A percentile compares a stretch with the other conserved stretches of the same genome.
Evolutionary conservation across 2,797 vertebrate genomes (phyloP).

Genomic region (Loriculus beryllinus): DNA sequence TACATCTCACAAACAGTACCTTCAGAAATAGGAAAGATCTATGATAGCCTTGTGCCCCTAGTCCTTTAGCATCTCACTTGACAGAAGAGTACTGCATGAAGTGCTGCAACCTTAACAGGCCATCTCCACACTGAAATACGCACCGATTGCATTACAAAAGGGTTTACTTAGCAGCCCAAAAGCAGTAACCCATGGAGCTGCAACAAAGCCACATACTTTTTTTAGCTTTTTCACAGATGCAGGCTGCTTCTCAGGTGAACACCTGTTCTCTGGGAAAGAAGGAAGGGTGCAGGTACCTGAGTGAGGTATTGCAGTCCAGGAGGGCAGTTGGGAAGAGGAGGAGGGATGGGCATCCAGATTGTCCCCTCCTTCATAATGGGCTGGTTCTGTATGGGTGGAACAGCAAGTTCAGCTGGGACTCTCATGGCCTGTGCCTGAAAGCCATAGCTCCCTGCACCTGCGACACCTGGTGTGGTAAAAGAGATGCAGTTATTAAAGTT

Average conservation of each 20-base stretch:
- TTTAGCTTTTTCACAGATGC: background rate
- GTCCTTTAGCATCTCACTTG: background rate
- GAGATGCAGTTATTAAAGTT: background rate
- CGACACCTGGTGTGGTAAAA: background rate
- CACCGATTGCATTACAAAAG: background rate
- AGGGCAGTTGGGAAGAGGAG: conserved; percentile 80
- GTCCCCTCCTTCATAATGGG: background rate
- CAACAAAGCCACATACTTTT: background rate
- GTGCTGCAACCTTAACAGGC: background rate
- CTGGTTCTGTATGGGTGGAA: conserved; percentile 28
- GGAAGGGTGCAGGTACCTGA: conserved; percentile 75
- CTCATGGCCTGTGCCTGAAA: background rate
- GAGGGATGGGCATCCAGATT: conserved; percentile 77
- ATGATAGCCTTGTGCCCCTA: accelerated
- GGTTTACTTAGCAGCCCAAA: background rate
- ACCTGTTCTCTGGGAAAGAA: background rate
- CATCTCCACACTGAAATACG: background rate
- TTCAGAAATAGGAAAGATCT: background rate
- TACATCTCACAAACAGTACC: background rate
- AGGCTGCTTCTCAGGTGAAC: background rate
- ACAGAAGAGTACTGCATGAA: background rate
- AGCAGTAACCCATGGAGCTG: background rate
- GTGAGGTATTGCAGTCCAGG: conserved; percentile 91
- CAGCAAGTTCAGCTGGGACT: background rate
- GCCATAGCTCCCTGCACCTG: background rate